Evolutionary conservation across 2,797 vertebrate genomes (phyloP).

Genomic region (Streptopelia turtur): DNA sequence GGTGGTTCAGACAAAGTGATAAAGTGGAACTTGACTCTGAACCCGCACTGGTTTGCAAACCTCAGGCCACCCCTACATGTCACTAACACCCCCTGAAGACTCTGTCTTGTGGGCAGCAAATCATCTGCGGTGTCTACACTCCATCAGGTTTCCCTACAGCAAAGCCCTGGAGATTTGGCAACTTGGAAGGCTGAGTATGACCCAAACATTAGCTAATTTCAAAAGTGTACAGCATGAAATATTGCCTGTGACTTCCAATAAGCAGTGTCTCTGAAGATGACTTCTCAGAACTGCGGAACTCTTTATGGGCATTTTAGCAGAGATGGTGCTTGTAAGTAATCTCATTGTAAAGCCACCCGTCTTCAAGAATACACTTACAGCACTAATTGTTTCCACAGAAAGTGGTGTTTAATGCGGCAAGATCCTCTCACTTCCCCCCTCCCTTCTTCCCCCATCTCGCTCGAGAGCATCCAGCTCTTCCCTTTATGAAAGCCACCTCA

Average conservation of each 20-base stretch:
- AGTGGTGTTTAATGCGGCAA: conserved; percentile 77
- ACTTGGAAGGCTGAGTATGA: conserved; percentile 56
- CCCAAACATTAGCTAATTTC: conserved; percentile 75
- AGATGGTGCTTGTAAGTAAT: conserved; percentile 78
- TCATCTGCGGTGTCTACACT: not conserved
- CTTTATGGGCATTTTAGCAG: conserved; percentile 76
- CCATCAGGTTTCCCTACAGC: conserved; percentile 27
- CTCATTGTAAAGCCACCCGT: conserved; percentile 68
- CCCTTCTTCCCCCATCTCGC: conserved; percentile 5
- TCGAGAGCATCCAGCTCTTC: conserved; percentile 15
- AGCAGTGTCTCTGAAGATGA: conserved; percentile 65
- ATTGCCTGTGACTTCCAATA: conserved; percentile 77
- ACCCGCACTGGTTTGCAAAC: not conserved
- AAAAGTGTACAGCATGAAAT: conserved; percentile 56
- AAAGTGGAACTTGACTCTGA: not conserved
- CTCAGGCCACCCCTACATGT: not conserved
- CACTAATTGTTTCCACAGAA: conserved; percentile 81
- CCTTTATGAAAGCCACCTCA: conserved; percentile 26
- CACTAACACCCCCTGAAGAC: not conserved
- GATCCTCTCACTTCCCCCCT: conserved; percentile 57
- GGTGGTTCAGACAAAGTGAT: not conserved
- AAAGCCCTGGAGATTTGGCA: conserved; percentile 45
- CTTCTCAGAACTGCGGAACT: conserved; percentile 77
- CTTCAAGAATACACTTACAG: conserved; percentile 78
- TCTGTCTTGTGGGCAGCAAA: not conserved